Base-by-base conservation (phyloP, 2,113 vertebrate species). In the Melanostigma gelatinosum region DNA sequence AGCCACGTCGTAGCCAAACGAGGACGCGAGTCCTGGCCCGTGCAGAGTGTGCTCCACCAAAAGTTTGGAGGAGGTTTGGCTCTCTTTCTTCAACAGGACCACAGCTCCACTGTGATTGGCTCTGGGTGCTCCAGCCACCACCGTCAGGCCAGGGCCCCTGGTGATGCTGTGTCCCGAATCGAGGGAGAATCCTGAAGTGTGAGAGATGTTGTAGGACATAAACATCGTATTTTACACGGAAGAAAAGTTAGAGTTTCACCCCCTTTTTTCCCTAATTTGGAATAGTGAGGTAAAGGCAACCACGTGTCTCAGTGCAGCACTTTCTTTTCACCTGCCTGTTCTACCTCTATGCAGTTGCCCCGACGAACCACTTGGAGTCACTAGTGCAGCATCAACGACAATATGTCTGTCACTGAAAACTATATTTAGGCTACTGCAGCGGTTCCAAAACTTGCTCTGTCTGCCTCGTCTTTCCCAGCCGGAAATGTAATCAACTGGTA, bases 81-180 rank as follows among this genome's bases (percentile, higher is more conserved):
- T 83, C 54, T 95, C 94, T 77, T 95, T 97, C 87, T 86, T 96
- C 72, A 99, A 73, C 79, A 99, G 90, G 75, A 97, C 95, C 71
- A 99, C 98, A 48, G 97, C 97, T 85, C 98, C 98, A 0, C 93
- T 98, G 91, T 99, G 98, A 92, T 98, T 97, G 62, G 97, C 96
- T 95, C 98, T 95, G 6, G 98, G 98, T 0, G 98, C 98, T 72
- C 98, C 98, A 22, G 98, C 96, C 72, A 99, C 98, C 80, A 99
- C 96, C 18, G 96, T 98, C 81, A 98, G 92, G 55, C 93, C 92
- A 46, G 95, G 92, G 11, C 96, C 89, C 63, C 92, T 95, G 60
- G 94, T 93, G 75, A 99, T 97, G 74, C 93, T 95, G 91, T 96
- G 96, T 29, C 98, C 97, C 16, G 97, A 96, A 87, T 99, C 98